Evolutionary conservation across 2,888 invertebrate genomes (phyloP), one percentile per base, ranked within the genome.

Genomic region (Melipona beecheii): DNA sequence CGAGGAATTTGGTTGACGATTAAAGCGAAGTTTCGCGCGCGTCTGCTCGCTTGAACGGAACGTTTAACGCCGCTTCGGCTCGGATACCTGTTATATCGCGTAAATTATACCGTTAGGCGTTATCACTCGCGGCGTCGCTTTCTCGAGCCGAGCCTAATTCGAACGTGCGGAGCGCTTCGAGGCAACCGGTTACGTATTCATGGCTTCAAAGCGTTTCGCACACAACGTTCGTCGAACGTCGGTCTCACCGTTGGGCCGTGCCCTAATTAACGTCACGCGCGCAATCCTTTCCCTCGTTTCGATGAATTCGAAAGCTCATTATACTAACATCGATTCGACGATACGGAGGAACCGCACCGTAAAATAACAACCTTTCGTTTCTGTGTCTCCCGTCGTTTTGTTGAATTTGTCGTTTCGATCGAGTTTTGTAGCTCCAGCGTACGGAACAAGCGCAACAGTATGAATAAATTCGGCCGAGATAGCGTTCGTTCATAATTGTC

Each of bases 61-160:
- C 24, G 54, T 49, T 69, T 19, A 77, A 73, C 71, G 60, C 70
- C 27, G 75, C 74, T 60, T 19, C 78, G 73, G 56, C 83, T 87
- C 58, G 73, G 62, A 81, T 69, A 74, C 78, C 74, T 75, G 87
- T 79, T 78, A 75, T 79, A 71, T 73, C 49, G 81, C 78, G 81
- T 89, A 87, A 87, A 88, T 89, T 86, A 86, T 88, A 83, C 84
- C 83, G 86, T 88, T 88, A 82, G 83, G 71, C 75, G 68, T 65
- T 71, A 70, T 79, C 75, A 77, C 87, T 78, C 71, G 69, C 62
- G 70, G 82, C 84, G 56, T 43, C 75, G 81, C 54, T 84, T 72
- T 78, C 87, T 82, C 86, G 81, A 80, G 78, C 64, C 56, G 78
- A 85, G 85, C 80, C 85, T 87, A 85, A 88, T 88, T 87, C 83